A percentile compares a stretch with the other conserved stretches of the same genome.
These are phyloP conservation scores for Hypena proboscidalis DNA, from an alignment of 2,888 invertebrate genomes.

Conservation along the genomic window DNA sequence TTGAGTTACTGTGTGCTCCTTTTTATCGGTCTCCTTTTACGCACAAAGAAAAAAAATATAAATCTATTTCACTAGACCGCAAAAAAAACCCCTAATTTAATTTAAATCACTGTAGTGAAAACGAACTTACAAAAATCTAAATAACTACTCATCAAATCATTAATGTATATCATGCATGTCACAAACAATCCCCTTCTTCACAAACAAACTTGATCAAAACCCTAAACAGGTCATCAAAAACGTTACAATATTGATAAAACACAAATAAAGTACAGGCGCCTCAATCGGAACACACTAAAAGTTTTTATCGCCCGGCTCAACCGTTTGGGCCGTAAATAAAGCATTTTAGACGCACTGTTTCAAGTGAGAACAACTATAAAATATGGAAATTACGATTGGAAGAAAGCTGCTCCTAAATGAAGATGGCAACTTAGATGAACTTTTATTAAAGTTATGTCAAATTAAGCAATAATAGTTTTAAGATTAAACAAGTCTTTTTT, in stretches of 20 bases:
- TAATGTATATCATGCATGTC: too few relatives aligned
- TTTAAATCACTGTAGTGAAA: too few relatives aligned
- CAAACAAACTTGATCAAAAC: slow-evolving; percentile 38
- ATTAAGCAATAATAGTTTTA: too few relatives aligned
- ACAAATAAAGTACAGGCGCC: slow-evolving; percentile 35
- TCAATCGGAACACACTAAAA: slow-evolving; percentile 43
- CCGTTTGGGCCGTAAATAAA: slow-evolving; percentile 42
- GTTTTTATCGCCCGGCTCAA: slow-evolving; percentile 36
- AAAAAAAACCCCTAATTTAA: too few relatives aligned
- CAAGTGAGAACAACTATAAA: slow-evolving; percentile 34
- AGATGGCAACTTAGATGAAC: background rate
- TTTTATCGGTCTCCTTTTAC: too few relatives aligned
- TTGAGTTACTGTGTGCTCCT: too few relatives aligned
- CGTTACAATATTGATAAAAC: slow-evolving; percentile 45
- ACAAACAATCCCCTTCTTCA: slow-evolving; percentile 28
- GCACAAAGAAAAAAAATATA: too few relatives aligned
- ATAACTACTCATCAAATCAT: too few relatives aligned
- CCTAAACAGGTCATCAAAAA: slow-evolving; percentile 40
- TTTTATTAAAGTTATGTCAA: too few relatives aligned
- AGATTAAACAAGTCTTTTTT: too few relatives aligned
- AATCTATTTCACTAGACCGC: too few relatives aligned
- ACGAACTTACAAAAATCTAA: too few relatives aligned
- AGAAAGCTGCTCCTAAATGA: slow-evolving; percentile 1
- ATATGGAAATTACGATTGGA: slow-evolving; percentile 11
- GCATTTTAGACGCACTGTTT: slow-evolving; percentile 34